Percentiles rank a stretch among this genome's conserved stretches.
Conservation (phyloP, 2,797 vertebrate genomes). For the Garrulus glandarius region DNA sequence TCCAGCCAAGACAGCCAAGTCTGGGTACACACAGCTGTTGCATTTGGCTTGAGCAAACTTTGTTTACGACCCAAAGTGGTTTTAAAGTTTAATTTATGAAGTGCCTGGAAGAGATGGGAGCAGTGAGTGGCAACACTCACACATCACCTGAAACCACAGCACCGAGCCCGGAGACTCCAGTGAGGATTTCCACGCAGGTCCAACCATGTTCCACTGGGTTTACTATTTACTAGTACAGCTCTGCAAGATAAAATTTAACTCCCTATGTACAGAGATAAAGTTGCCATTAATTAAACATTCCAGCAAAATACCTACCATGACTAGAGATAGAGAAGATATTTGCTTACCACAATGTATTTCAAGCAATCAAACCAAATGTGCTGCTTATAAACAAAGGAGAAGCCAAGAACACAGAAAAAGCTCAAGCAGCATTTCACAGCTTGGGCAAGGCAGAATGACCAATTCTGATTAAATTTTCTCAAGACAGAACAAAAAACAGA, state of each 20-base stretch:
- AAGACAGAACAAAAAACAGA: neutral
- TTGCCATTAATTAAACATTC: neutral
- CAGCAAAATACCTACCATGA: neutral
- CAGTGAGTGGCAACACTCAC: neutral
- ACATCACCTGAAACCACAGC: neutral
- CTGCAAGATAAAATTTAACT: neutral
- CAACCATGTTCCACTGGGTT: neutral
- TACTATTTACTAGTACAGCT: neutral
- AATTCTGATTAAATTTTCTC: neutral
- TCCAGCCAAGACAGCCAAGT: neutral
- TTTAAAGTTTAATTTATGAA: neutral
- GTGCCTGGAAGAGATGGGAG: neutral
- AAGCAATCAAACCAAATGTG: neutral
- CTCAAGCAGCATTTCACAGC: neutral
- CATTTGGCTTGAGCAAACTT: neutral
- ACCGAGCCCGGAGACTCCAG: neutral
- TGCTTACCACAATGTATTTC: neutral
- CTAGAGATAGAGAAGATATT: neutral
- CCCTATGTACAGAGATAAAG: neutral
- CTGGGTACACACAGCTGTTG: neutral
- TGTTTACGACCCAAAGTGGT: neutral
- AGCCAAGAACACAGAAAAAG: neutral
- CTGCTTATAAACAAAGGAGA: constrained; percentile 1
- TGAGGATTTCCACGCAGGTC: neutral
- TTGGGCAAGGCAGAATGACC: neutral